Conservation (phyloP, 1,140 invertebrate genomes). For the Hycleus phaleratus region DNA sequence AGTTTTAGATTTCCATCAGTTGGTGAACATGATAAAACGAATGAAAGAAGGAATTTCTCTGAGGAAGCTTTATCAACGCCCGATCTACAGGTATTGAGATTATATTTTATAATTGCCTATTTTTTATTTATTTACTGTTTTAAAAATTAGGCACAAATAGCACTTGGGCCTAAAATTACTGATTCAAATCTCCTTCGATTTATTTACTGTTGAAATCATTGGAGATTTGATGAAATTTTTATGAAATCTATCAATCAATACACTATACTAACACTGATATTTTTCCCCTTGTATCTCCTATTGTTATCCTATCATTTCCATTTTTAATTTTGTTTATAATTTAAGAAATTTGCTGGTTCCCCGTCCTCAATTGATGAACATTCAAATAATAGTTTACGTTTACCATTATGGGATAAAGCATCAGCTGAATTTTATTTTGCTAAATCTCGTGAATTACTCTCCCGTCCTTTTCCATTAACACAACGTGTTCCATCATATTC, state of each 20-base stretch:
- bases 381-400: conserved; percentile 42
- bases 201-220: no score
- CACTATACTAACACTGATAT: conserved; percentile 33
- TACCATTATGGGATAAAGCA: conserved; percentile 64
- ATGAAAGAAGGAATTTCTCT: conserved; percentile 75
- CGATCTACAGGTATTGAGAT: conserved; percentile 68
- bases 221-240: conserved; percentile 3
- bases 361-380: conserved; percentile 35
- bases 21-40: conserved; percentile 48
- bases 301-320: conserved; percentile 9
- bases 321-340: conserved; percentile 3
- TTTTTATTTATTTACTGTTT: background rate
- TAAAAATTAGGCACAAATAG: background rate
- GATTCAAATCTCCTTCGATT: no score
- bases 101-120: background rate
- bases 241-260: conserved; percentile 3
- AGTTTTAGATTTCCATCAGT: conserved; percentile 72
- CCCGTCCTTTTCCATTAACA: conserved; percentile 46
- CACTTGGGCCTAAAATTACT: background rate
- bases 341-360: conserved; percentile 33
- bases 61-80: conserved; percentile 85
- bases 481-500: conserved; percentile 20
- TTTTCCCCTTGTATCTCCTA: conserved; percentile 21
- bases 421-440: conserved; percentile 67
- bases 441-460: conserved; percentile 59